Conservation (phyloP, 2,797 vertebrate species). For the Loriculus beryllinus region DNA sequence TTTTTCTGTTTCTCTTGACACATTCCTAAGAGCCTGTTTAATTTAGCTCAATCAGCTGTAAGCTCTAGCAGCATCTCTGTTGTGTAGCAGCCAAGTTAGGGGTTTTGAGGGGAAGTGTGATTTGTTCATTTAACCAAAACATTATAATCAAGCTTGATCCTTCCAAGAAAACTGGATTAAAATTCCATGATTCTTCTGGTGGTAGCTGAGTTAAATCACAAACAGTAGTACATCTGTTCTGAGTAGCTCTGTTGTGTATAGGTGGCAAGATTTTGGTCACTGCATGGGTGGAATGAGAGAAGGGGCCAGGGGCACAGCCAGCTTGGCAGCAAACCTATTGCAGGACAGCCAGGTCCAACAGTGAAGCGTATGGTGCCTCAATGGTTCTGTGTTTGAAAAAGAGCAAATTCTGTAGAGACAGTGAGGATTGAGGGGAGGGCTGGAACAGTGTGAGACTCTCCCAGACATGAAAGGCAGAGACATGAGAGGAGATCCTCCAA, state of each 20-base stretch:
- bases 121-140: neutral
- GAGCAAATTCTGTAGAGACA: neutral
- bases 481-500: neutral
- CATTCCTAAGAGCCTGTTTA: neutral
- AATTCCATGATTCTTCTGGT: neutral
- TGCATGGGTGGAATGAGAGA: neutral
- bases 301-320: neutral
- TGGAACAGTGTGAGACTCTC: neutral
- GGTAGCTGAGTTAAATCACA: neutral
- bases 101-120: neutral
- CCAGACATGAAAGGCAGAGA: neutral
- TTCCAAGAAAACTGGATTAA: neutral
- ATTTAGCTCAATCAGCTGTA: neutral
- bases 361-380: neutral
- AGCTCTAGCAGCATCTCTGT: neutral
- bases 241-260: neutral
- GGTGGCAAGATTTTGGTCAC: neutral
- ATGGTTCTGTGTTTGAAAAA: neutral
- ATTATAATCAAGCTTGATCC: neutral
- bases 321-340: neutral
- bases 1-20: neutral
- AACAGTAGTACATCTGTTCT: neutral
- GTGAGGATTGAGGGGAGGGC: neutral
- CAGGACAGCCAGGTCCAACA: neutral
- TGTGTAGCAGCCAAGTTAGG: neutral